A percentile compares a stretch with the other conserved stretches of the same genome.
phyloP scores from a whole-genome alignment of 2,113 vertebrate genomes.

The Illadopsis cleaveri region DNA sequence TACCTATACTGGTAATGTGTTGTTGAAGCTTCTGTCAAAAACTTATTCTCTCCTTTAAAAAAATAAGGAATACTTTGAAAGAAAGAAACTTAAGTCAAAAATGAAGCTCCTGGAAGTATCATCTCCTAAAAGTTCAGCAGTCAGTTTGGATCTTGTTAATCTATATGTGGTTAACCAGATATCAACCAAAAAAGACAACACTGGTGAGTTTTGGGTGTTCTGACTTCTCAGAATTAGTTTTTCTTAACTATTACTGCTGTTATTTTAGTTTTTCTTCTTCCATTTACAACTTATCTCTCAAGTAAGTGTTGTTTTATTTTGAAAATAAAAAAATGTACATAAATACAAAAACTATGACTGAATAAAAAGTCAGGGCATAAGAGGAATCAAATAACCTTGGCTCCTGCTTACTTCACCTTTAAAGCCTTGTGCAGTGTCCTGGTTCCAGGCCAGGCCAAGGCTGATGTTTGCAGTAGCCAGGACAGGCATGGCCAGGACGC shows the following conservation, averaged over 20 bases:
- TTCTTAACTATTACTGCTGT: background rate
- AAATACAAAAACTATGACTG: background rate
- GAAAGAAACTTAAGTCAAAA: conserved; percentile 84
- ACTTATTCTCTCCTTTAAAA: conserved; percentile 5
- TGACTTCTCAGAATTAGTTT: background rate
- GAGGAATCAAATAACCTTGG: background rate
- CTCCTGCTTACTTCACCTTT: background rate
- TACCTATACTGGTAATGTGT: background rate
- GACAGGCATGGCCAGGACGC: too few relatives aligned
- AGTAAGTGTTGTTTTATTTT: background rate
- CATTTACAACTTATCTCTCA: background rate
- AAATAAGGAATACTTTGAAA: conserved; percentile 93
- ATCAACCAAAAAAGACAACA: conserved; percentile 79
- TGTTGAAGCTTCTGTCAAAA: background rate
- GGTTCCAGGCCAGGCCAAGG: background rate
- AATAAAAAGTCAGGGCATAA: background rate
- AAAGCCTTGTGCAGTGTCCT: background rate
- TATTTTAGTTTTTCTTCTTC: background rate
- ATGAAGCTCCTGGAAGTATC: conserved; percentile 70
- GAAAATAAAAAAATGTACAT: background rate
- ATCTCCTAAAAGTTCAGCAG: conserved; percentile 53
- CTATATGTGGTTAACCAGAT: conserved; percentile 91
- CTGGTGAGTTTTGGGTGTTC: conserved; percentile 72
- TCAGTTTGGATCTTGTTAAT: conserved; percentile 88
- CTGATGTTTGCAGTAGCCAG: background rate